Evolutionary conservation across 2,888 invertebrate species (phyloP).

Genomic region (Lycaena phlaeas): DNA sequence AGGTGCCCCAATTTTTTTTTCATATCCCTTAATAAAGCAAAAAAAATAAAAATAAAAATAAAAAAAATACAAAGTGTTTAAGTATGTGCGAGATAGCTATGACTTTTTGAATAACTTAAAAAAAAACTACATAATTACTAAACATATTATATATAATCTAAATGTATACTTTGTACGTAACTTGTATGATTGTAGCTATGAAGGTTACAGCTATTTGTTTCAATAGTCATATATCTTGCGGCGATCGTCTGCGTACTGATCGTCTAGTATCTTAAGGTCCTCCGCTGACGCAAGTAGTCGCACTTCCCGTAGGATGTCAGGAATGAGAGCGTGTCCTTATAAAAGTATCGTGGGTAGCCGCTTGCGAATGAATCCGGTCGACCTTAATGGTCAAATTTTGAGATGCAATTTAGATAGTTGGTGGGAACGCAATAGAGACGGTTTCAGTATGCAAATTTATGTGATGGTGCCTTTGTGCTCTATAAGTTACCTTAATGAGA

Average conservation of each 20-base stretch:
- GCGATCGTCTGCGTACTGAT: conserved; percentile 40
- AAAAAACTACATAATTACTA: background rate
- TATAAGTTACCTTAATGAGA: conserved; percentile 56
- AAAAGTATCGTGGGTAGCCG: conserved; percentile 36
- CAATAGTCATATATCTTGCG: conserved; percentile 38
- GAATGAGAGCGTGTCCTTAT: conserved; percentile 70
- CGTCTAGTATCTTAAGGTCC: conserved; percentile 57
- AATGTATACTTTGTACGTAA: background rate
- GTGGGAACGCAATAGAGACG: conserved; percentile 12
- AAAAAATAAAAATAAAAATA: no score
- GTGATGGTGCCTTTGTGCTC: conserved; percentile 31
- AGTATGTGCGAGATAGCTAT: no score
- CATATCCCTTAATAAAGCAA: no score
- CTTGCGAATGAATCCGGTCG: conserved; percentile 21
- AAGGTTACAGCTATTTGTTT: conserved; percentile 29
- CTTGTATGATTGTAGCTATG: conserved; percentile 26
- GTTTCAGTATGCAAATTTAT: conserved; percentile 16
- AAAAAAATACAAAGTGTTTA: no score
- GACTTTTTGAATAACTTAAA: background rate
- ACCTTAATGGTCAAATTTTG: conserved; percentile 20
- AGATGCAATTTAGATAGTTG: conserved; percentile 16
- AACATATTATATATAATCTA: background rate
- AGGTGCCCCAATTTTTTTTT: no score
- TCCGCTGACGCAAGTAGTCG: conserved; percentile 57
- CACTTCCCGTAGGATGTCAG: conserved; percentile 67